These are phyloP conservation scores for Lymantria monacha DNA, from an alignment of 2,888 invertebrate species.

Conservation along the genomic window DNA sequence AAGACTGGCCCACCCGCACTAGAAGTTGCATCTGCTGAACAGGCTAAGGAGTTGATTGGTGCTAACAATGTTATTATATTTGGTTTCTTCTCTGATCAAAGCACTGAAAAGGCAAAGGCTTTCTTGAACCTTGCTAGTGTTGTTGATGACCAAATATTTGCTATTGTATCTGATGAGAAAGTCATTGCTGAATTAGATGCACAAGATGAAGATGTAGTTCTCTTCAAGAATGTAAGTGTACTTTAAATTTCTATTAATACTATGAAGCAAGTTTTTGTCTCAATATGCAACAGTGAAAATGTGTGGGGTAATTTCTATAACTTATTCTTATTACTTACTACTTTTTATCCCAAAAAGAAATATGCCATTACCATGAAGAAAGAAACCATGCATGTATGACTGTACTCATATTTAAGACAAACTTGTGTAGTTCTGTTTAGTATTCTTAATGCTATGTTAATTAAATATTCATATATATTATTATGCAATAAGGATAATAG, in stretches of 20 bases:
- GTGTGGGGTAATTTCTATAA: no score
- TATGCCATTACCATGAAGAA: no score
- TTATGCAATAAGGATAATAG: no score
- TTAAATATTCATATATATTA: no score
- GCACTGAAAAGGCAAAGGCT: conserved; percentile 90
- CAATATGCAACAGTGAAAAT: no score
- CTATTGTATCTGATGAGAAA: conserved; percentile 89
- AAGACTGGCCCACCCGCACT: conserved; percentile 98
- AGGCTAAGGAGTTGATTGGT: conserved; percentile 91
- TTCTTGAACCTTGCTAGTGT: conserved; percentile 91
- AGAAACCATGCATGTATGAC: no score
- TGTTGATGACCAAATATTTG: conserved; percentile 95
- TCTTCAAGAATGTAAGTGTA: conserved; percentile 93
- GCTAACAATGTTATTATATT: conserved; percentile 91
- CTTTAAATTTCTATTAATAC: neutral
- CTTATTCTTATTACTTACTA: no score
- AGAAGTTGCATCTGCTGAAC: conserved; percentile 88
- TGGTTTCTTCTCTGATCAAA: conserved; percentile 94
- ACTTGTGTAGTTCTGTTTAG: no score
- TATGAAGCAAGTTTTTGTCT: neutral
- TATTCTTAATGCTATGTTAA: no score
- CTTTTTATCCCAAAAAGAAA: no score
- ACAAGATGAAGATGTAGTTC: conserved; percentile 88
- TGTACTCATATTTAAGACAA: no score
- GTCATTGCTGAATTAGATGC: conserved; percentile 91